These are phyloP conservation scores for Leuciscus idus DNA, from an alignment of 2,113 vertebrate genomes.

Conservation along the genomic window DNA sequence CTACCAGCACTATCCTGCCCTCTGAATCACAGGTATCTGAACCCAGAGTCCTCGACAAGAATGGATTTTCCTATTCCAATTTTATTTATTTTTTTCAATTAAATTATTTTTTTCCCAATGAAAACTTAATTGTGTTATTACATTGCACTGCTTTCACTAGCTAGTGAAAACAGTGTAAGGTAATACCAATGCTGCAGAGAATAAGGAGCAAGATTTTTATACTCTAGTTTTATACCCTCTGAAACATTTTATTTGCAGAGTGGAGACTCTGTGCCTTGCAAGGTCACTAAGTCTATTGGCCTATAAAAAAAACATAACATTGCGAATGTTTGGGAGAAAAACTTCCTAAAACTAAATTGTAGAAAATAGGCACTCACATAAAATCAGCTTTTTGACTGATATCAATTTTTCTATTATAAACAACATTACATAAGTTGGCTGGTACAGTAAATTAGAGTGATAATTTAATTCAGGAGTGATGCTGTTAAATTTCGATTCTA, in stretches of 20 bases:
- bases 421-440: background rate
- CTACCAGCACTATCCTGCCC: background rate
- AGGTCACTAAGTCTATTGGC: background rate
- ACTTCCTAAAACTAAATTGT: background rate
- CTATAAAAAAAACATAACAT: background rate
- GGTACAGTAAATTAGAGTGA: background rate
- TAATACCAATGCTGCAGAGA: too few species aligned
- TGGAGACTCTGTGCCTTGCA: background rate
- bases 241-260: background rate
- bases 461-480: background rate
- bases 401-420: background rate
- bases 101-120: background rate
- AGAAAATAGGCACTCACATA: background rate
- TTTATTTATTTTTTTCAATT: background rate
- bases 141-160: background rate
- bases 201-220: too few species aligned
- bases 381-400: background rate
- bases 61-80: background rate
- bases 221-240: too few species aligned
- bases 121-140: background rate
- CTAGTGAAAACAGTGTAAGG: too few species aligned
- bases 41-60: background rate
- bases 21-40: slow-evolving; percentile 1
- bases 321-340: background rate
- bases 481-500: background rate